Evolutionary conservation across 2,113 vertebrate species (phyloP), one percentile per base, ranked within the genome.

Genomic region (Silurus meridionalis): DNA sequence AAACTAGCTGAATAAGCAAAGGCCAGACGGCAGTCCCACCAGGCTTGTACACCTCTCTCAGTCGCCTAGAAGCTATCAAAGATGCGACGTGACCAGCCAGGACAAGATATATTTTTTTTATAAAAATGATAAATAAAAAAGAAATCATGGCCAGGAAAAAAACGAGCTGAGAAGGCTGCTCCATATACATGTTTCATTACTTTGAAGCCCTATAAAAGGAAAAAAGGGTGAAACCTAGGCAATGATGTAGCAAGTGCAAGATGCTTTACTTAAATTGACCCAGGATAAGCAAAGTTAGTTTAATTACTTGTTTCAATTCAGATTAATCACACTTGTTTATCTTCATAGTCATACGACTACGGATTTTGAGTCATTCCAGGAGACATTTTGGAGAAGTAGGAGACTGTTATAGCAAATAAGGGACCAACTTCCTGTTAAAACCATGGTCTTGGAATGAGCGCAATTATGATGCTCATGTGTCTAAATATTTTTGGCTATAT

Each of bases 1-100:
- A 80, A 85, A 80, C 78, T 28, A 61, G 66, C 50, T 86, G 55
- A 69, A 50, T 61, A 67, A 86, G 67, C 37, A 14, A 52, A 72
- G 69, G n/a, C 61, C 63, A 88, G 86, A 83, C 72, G 77, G 84
- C 78, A 61, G 52, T 60, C 79, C 77, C 63, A 58, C 64, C 28
- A 58, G 74, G 64, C 55, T 80, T 14, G 9, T 71, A 21, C 14
- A 67, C 13, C 64, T 66, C 50, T 77, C 37, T 61, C 57, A 28
- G 69, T 58, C 83, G 58, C 37, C 72, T 63, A 78, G 46, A 64
- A 75, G 60, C 60, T 50, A n/a, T 81, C 58, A 81, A 55, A 13
- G 52, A 55, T 53, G 74, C 8, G 82, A 8, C 66, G 3, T 50
- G 46, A 55, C 13, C 28, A 84, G 69, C 37, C 10, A 84, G 69